phyloP scores from a whole-genome alignment of 2,888 invertebrate species.

The Helicoverpa assulta region DNA sequence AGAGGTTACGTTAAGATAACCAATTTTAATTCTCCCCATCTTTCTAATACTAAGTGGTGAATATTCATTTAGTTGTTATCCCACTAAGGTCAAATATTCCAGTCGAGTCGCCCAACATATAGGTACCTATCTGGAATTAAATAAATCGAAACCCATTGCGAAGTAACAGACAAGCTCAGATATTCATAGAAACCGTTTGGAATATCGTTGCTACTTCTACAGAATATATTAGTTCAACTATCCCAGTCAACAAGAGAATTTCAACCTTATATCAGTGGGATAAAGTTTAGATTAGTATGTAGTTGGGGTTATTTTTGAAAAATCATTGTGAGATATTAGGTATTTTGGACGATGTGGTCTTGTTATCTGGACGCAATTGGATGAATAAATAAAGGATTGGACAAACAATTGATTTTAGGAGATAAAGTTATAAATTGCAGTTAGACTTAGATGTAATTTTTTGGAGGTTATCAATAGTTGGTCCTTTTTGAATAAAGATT shows the following conservation, averaged over 20 bases:
- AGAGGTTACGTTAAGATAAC: not conserved
- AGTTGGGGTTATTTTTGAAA: conserved; percentile 30
- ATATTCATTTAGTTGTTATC: conserved; percentile 27
- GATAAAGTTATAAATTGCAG: not conserved
- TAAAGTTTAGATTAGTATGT: conserved; percentile 33
- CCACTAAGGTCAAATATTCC: conserved; percentile 46
- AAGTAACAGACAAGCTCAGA: conserved; percentile 57
- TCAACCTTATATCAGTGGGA: conserved; percentile 16
- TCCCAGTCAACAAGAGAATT: conserved; percentile 7
- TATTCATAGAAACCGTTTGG: conserved; percentile 69
- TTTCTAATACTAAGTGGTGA: not conserved
- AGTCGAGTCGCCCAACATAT: conserved; percentile 43
- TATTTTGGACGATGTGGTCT: conserved; percentile 42
- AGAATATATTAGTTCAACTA: conserved; percentile 64
- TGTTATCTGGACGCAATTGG: conserved; percentile 43
- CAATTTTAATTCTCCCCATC: not conserved
- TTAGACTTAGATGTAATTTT: conserved; percentile 3
- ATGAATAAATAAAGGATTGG: conserved; percentile 31
- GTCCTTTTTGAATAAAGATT: too few relatives aligned
- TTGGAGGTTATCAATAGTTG: not conserved
- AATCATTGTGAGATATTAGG: conserved; percentile 53
- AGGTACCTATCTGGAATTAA: conserved; percentile 61
- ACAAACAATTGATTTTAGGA: conserved; percentile 11
- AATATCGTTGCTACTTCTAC: conserved; percentile 63
- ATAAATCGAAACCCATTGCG: conserved; percentile 61